Evolutionary conservation across 1,140 invertebrate genomes (phyloP).

Genomic region (Thrips palmi): DNA sequence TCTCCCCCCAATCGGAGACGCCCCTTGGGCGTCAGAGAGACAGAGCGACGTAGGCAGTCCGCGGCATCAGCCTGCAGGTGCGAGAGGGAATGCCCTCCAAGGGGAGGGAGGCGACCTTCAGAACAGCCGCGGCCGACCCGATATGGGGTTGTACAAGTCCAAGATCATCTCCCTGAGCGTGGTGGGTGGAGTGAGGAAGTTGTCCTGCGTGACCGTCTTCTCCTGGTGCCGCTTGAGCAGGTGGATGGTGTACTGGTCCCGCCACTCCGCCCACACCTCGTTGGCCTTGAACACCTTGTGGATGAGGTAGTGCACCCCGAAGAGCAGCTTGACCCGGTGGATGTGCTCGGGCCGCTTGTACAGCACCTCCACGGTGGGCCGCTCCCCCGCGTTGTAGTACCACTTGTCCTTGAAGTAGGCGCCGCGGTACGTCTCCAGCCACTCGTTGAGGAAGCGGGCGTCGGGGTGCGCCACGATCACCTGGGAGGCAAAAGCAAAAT

Average conservation of each 20-base stretch:
- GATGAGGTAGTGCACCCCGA: slow-evolving; percentile 14
- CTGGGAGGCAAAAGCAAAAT: slow-evolving; percentile 9
- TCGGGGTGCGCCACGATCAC: slow-evolving; percentile 20
- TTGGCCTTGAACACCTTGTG: slow-evolving; percentile 1
- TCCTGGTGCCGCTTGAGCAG: slow-evolving; percentile 11
- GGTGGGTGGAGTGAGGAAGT: slow-evolving; percentile 13
- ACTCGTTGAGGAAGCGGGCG: slow-evolving; percentile 19
- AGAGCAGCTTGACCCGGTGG: slow-evolving; percentile 17
- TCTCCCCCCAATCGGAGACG: no score
- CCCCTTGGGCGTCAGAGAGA: no score
- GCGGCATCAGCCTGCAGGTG: no score
- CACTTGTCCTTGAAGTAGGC: slow-evolving; percentile 16
- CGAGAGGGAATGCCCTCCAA: no score
- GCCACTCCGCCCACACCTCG: slow-evolving; percentile 10
- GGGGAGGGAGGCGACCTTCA: no score
- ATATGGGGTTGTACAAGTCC: slow-evolving; percentile 12
- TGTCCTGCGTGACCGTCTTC: slow-evolving; percentile 11
- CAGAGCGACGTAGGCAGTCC: no score
- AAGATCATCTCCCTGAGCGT: slow-evolving; percentile 13
- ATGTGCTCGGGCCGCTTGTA: slow-evolving; percentile 15
- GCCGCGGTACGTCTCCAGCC: slow-evolving; percentile 19
- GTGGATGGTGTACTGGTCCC: slow-evolving; percentile 14
- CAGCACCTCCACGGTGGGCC: slow-evolving; percentile 17
- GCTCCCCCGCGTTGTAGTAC: slow-evolving; percentile 21
- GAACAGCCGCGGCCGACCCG: no score